Evolutionary conservation across 2,797 vertebrate species (phyloP), one percentile per base, ranked within the genome.

Genomic region (Synanceia verrucosa): DNA sequence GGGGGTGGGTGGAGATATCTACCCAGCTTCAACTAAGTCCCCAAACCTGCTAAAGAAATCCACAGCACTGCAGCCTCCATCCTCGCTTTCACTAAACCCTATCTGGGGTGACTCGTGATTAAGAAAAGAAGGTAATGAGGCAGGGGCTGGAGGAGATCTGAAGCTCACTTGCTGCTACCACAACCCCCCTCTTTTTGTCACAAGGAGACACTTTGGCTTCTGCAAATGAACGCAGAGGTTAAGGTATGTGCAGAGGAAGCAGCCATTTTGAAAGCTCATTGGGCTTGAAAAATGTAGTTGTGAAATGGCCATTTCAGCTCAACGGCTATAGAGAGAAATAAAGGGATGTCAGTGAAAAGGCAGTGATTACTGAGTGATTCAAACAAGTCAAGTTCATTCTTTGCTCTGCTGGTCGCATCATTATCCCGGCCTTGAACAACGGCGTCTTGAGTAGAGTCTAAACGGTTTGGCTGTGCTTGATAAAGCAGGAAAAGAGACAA

Each of bases 51-150:
- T 79, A 71, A 69, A 75, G 78, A 86, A 55, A 74, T 69, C 48
- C 59, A 77, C 31, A 33, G 28, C 47, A 57, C 65, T 36, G 31
- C 55, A 63, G 53, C 50, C 84, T 78, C 66, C 71, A 77, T 76
- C 71, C 81, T 81, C 73, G 53, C 69, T 81, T 79, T 81, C 72
- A 83, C 48, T 76, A 81, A 80, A 62, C 65, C 76, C 70, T 73
- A 69, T 86, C 77, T 72, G 61, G 64, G 82, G 82, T 63, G 85
- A 88, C 87, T 91, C 80, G 83, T 87, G 90, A 92, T 92, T 91
- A 93, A 79, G 83, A 70, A 90, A 87, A 85, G 79, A 68, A 75
- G 81, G 76, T 61, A 75, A n/a, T 65, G 64, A 82, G 74, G 69
- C 47, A 37, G 58, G 55, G 52, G 52, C 59, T 70, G 75, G 58